Evolutionary conservation across 2,888 invertebrate genomes (phyloP).

Genomic region (Dasypolia templi): DNA sequence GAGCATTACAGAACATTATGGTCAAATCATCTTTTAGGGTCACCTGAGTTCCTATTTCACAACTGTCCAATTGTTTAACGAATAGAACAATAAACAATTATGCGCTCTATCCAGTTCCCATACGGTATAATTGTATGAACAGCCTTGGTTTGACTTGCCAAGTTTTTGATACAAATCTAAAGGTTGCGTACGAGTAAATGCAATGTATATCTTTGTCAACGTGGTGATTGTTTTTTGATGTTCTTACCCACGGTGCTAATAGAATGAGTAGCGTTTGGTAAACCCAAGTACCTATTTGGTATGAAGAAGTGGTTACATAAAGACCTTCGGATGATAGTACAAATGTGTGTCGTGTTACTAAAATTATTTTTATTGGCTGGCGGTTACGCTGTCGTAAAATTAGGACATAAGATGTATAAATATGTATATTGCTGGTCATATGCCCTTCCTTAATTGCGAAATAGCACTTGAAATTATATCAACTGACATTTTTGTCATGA

Average conservation of each 20-base stretch:
- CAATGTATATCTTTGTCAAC: conserved; percentile 67
- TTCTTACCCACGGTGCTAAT: conserved; percentile 59
- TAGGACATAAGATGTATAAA: neutral
- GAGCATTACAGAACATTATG: conserved; percentile 43
- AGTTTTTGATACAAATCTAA: conserved; percentile 83
- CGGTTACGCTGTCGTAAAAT: conserved; percentile 14
- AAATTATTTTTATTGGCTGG: conserved; percentile 52
- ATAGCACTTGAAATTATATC: too few species aligned
- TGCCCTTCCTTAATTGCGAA: neutral
- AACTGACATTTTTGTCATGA: too few species aligned
- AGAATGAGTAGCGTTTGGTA: conserved; percentile 52
- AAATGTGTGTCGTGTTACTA: conserved; percentile 40
- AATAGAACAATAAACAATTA: conserved; percentile 84
- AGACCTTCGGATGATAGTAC: conserved; percentile 32
- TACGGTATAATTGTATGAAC: conserved; percentile 81
- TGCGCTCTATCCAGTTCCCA: conserved; percentile 78
- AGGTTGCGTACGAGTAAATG: conserved; percentile 80
- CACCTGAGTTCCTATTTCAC: conserved; percentile 75
- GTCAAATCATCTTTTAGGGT: conserved; percentile 61
- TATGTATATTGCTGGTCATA: neutral
- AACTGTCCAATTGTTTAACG: conserved; percentile 75
- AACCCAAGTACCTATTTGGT: conserved; percentile 58
- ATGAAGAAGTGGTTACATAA: conserved; percentile 36
- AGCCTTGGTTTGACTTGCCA: conserved; percentile 83
- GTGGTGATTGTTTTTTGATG: conserved; percentile 56